A percentile compares a stretch with the other conserved stretches of the same genome.
Evolutionary conservation across 2,113 vertebrate species (phyloP).

Genomic region (Mormoops blainvillei): DNA sequence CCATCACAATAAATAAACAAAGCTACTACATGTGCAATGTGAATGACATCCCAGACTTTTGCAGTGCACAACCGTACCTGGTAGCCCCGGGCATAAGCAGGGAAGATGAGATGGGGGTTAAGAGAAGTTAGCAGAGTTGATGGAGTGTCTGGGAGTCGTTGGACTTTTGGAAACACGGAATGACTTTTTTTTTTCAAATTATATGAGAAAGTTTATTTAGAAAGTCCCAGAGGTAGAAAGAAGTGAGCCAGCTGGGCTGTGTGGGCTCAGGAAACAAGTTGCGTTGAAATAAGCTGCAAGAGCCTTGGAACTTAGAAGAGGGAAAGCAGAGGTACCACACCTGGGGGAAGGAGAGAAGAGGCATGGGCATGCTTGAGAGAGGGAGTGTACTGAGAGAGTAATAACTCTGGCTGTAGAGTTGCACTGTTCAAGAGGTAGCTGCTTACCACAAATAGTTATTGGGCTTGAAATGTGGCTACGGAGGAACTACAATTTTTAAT

Average conservation of each 20-base stretch:
- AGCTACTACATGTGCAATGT: background rate
- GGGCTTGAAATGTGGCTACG: background rate
- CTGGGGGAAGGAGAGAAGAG: no score
- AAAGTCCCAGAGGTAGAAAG: background rate
- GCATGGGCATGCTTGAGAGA: background rate
- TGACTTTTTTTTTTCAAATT: background rate
- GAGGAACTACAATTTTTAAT: background rate
- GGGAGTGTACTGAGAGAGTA: background rate
- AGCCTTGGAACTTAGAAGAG: no score
- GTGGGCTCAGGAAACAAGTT: background rate
- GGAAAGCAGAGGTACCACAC: no score
- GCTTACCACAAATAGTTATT: background rate
- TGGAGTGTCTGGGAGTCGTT: background rate
- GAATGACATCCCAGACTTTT: background rate
- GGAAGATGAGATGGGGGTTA: background rate
- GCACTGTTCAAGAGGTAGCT: background rate
- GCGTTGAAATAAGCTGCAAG: background rate
- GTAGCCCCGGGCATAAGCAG: background rate
- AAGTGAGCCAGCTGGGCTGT: background rate
- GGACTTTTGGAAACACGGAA: background rate
- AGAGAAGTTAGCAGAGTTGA: no score
- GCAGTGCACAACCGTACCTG: background rate
- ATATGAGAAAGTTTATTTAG: background rate
- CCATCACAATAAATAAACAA: background rate
- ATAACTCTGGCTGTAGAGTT: background rate